Base-by-base conservation (phyloP, 2,113 vertebrate genomes). In the Peucedramus taeniatus region DNA sequence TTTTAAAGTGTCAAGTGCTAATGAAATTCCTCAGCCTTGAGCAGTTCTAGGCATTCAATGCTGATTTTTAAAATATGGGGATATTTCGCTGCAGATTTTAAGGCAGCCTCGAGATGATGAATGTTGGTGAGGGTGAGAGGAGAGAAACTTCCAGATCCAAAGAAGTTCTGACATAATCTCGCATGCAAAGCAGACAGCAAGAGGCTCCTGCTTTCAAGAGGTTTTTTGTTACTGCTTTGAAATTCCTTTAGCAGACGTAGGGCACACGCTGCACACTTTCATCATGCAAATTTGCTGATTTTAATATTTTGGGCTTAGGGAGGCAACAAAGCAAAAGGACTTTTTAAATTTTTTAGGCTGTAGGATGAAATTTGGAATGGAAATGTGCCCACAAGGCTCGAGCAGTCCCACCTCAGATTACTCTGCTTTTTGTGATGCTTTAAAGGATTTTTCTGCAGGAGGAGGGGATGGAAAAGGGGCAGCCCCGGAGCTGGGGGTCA, bases 1-100 rank as follows among this genome's bases (percentile, higher is more conserved):
- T 95, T 96, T 82, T 86, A 74, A 96, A 89, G 94, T 93, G 93
- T 95, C 85, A 77, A 92, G 94, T 94, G 95, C 94, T 96, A 96
- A 97, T 96, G 95, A 97, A 92, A 97, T 97, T 94, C 94, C 93
- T 90, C 81, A 93, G 96, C 96, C 96, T 91, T 87, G 82, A 94
- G 96, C 90, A 66, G 81, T 31, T 94, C 65, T 35, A 72, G 89
- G 94, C 94, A 69, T 31, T 87, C 31, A 14, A 4, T 12, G 83
- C 3, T 78, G 85, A 68, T 69, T 81, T 93, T 50, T 82, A 72
- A 93, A 95, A 93, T 49, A 76, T 22, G 71, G 87, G 90, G 94
- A 79, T 64, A 61, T 88, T 72, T 70, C 21, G 26, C 75, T 8
- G 84, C 84, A 19, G 91, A 50, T 91, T 90, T 89, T 90, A 24